Evolutionary conservation across 2,888 invertebrate genomes (phyloP), one percentile per base, ranked within the genome.

Genomic region (Candidula unifasciata): DNA sequence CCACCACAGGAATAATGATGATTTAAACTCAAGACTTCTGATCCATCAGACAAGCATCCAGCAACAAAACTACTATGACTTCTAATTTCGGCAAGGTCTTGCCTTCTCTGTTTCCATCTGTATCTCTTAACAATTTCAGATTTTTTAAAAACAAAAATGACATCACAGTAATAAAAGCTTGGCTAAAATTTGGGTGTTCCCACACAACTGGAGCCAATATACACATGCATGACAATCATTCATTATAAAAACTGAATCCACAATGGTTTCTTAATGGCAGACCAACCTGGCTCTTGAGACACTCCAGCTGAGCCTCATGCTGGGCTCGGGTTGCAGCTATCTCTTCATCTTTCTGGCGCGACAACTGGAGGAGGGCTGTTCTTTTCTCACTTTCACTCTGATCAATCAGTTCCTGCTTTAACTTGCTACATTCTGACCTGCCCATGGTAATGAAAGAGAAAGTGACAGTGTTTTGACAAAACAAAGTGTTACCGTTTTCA

Each of bases 331-430:
- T 87, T 10, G 91, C 89, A 8, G 86, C 84, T 18, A 92, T 87
- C 77, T 92, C 91, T 57, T 91, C 89, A 73, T 92, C 90, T 84
- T 92, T 92, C 76, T 92, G 87, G n/a, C 85, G 85, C 27, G 90
- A 86, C 84, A 93, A 86, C 69, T 92, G 91, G 35, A 89, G 89
- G 64, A 93, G 85, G 6, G 92, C 92, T 10, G 91, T 90, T 76
- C 88, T 88, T 87, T 90, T 91, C 86, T 93, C 93, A 68, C 90
- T 91, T 21, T 93, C 92, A 83, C 91, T 92, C 87, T 92, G 92
- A 44, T 89, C 90, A 10, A 89, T 89, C 35, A 93, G 84, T 78
- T 92, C 91, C 52, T 89, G 87, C 27, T 90, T 86, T 71, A 93
- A 82, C 78, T 91, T 91, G 68, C 87, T 87, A 85, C 90, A 90